These are phyloP conservation scores for Prunella himalayana DNA, from an alignment of 2,113 vertebrate species.

Conservation along the genomic window DNA sequence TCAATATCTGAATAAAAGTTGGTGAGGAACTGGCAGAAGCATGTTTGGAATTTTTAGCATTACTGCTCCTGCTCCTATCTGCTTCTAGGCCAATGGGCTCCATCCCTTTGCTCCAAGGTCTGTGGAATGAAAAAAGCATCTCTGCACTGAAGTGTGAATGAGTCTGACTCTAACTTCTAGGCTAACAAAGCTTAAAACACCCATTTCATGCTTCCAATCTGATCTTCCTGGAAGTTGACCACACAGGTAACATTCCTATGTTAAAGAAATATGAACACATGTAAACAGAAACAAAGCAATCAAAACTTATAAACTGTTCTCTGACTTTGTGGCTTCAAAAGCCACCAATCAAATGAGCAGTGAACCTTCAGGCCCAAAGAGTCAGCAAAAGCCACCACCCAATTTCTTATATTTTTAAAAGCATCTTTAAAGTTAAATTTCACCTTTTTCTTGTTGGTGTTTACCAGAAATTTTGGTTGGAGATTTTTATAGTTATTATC, in stretches of 20 bases:
- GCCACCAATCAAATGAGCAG: neutral
- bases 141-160: neutral
- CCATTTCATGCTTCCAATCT: neutral
- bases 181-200: neutral
- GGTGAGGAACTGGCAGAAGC: neutral
- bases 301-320: neutral
- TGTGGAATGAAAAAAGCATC: neutral
- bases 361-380: neutral
- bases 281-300: neutral
- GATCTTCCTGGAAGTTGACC: neutral
- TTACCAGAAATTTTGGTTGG: neutral
- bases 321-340: neutral
- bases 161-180: neutral
- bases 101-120: neutral
- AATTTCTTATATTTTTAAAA: neutral
- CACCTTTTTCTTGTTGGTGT: neutral
- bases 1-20: neutral
- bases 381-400: neutral
- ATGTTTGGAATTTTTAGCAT: neutral
- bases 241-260: neutral
- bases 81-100: accelerated
- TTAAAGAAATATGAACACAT: neutral
- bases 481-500: neutral
- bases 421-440: neutral
- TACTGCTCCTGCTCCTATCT: neutral